A percentile compares a stretch with the other conserved stretches of the same genome.
These are phyloP conservation scores for Hirtodrosophila duncani DNA, from an alignment of 2,888 invertebrate species.

Conservation along the genomic window DNA sequence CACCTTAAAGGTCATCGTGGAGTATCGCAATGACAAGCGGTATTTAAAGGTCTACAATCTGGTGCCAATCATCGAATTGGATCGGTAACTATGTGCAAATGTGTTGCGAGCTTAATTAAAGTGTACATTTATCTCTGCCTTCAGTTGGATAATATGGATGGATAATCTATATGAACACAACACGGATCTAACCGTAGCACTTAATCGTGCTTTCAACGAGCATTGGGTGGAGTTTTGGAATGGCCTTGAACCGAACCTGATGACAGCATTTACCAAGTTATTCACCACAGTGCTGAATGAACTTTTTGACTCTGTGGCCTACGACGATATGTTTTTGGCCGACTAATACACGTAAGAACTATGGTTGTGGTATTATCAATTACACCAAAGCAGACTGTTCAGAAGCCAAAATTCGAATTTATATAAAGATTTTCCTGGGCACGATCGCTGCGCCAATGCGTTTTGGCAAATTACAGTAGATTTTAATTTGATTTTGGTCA, in stretches of 20 bases:
- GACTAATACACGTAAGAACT: slow-evolving; percentile 7
- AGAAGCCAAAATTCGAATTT: too few relatives aligned
- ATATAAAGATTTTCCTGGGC: too few relatives aligned
- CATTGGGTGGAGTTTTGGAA: slow-evolving; percentile 58
- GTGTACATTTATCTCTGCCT: slow-evolving; percentile 3
- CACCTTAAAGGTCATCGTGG: slow-evolving; percentile 31
- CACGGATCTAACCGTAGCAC: slow-evolving; percentile 35
- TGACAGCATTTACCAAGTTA: slow-evolving; percentile 1
- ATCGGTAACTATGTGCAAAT: slow-evolving; percentile 41
- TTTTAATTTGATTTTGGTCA: background rate
- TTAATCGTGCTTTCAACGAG: slow-evolving; percentile 37
- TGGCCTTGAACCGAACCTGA: slow-evolving; percentile 26
- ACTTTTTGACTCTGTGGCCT: slow-evolving; percentile 40
- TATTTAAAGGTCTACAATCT: slow-evolving; percentile 43
- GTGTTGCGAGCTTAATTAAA: background rate
- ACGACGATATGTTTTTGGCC: slow-evolving; percentile 52
- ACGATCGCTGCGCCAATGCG: too few relatives aligned
- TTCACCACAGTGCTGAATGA: slow-evolving; percentile 30
- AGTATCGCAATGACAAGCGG: slow-evolving; percentile 44
- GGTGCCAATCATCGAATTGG: slow-evolving; percentile 34
- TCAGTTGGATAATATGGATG: slow-evolving; percentile 42
- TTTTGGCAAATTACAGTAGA: too few relatives aligned
- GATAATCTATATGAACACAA: slow-evolving; percentile 46
- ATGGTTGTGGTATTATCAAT: background rate
- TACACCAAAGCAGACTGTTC: background rate